These are phyloP conservation scores for Callosobruchus maculatus DNA, from an alignment of 2,888 invertebrate genomes.

Conservation along the genomic window DNA sequence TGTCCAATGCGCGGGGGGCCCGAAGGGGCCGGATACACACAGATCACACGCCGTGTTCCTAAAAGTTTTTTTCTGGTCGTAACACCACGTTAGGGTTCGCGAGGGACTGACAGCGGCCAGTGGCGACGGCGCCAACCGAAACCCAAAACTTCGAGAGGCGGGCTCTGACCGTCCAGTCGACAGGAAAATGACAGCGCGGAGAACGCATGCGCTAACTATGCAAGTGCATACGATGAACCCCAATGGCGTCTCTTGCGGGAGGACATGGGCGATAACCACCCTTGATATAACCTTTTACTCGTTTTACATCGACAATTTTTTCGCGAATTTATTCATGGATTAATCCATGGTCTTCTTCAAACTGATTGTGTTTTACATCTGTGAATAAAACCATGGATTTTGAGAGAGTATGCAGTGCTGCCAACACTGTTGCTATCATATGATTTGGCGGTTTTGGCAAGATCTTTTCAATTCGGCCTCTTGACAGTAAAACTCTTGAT, in stretches of 20 bases:
- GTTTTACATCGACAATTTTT: no score
- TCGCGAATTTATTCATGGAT: no score
- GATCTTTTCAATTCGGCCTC: no score
- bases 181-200: neutral
- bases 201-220: neutral
- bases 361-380: no score
- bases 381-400: no score
- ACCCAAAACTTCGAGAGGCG: neutral
- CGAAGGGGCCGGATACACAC: constrained; percentile 33
- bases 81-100: constrained; percentile 10
- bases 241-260: neutral
- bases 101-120: constrained; percentile 20
- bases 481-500: no score
- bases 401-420: no score
- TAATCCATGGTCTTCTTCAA: no score
- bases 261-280: neutral
- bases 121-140: neutral
- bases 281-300: no score
- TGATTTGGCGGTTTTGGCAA: no score
- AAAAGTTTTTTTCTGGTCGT: constrained; percentile 13
- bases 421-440: no score
- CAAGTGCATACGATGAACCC: neutral
- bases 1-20: constrained; percentile 37
- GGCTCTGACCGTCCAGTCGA: neutral
- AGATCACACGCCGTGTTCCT: constrained; percentile 34